Percentiles rank a stretch among this genome's conserved stretches.
Conservation (phyloP, 1,140 invertebrate genomes). For the Copidosoma floridanum region DNA sequence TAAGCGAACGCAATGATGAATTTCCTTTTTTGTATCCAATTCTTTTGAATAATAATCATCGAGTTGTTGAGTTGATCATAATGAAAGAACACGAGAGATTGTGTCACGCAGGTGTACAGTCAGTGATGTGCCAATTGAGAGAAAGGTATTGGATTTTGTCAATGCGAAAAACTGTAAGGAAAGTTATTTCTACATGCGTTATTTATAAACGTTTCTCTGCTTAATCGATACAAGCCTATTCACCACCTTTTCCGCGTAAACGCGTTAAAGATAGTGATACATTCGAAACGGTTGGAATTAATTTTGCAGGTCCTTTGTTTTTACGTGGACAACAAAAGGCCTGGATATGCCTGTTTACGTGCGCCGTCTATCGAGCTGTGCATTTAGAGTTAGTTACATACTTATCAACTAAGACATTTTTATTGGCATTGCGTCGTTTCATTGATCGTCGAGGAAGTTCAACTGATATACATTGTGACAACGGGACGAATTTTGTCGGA, state of each 20-base stretch:
- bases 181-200: constrained; percentile 36
- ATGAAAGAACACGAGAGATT: constrained; percentile 31
- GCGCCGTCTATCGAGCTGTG: constrained; percentile 33
- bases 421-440: constrained; percentile 11
- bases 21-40: constrained; percentile 33
- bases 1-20: constrained; percentile 31
- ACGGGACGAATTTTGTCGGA: constrained; percentile 46
- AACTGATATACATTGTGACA: constrained; percentile 46
- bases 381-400: constrained; percentile 36
- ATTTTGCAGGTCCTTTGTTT: constrained; percentile 25
- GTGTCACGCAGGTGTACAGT: constrained; percentile 32
- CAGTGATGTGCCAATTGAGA: constrained; percentile 30
- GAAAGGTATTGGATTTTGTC: constrained; percentile 33
- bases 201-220: constrained; percentile 33
- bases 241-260: constrained; percentile 30
- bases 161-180: constrained; percentile 29
- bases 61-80: constrained; percentile 26
- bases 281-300: constrained; percentile 32
- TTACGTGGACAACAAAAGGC: constrained; percentile 21
- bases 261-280: constrained; percentile 24
- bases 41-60: constrained; percentile 34
- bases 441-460: constrained; percentile 34
- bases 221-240: constrained; percentile 30
- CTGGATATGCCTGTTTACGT: constrained; percentile 37
- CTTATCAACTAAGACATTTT: constrained; percentile 31